Base-by-base conservation (phyloP, 2,113 vertebrate genomes). In the Barnardius zonarius region DNA sequence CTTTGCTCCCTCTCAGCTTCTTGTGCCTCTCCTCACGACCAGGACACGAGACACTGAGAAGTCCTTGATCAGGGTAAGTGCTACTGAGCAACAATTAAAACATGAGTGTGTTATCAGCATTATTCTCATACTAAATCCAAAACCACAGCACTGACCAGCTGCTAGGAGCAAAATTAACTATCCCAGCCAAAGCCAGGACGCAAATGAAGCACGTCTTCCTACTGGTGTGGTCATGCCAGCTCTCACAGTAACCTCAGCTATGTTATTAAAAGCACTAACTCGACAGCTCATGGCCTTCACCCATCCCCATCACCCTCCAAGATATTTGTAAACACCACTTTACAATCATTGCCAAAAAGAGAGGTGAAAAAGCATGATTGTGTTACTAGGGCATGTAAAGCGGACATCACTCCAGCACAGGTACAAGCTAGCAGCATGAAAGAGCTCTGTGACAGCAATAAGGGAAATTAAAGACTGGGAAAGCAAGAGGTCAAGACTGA, bases 391-490 rank as follows among this genome's bases (percentile, higher is more conserved):
- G 10, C 46, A 20, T 7, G 23, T 37, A n/a, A n/a, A 77, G 23
- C 51, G 33, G 51, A 16, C 16, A 7, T n/a, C 25, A 5, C 49
- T 7, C 35, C 44, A 46, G 39, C 51, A 43, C 35, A 64, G 62
- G 31, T 9, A 23, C 0, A 2, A 84, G 49, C 17, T 10, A 19
- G 17, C 37, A 43, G 43, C 1, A 5, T 7, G 27, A 7, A 24
- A 28, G 28, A 20, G 6, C 44, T 13, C 20, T 1, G 1, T 28
- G 30, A 61, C 31, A 31, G 27, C 62, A 84, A 2, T 5, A 68
- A 64, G 9, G 41, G 51, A 61, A 51, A 48, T 8, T 69, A 35
- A 57, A 2, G 6, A 61, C 5, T 1, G 6, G 44, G 37, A 83
- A 73, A 92, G 25, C 33, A 85, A 88, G 75, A 46, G 25, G 35